phyloP scores from a whole-genome alignment of 2,113 vertebrate genomes.

The Rhagologus leucostigma region DNA sequence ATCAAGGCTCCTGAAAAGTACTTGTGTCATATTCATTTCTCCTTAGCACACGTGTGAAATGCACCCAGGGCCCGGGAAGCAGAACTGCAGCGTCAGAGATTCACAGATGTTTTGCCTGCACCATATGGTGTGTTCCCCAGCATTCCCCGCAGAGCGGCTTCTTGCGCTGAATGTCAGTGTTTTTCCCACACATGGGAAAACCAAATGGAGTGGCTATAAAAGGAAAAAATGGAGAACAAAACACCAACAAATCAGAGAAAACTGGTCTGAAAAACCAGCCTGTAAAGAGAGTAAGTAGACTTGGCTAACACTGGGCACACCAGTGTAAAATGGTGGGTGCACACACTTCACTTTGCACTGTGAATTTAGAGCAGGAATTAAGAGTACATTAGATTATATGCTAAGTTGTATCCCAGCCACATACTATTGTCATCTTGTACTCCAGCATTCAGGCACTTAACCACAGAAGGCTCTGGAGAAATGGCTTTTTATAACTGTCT shows the following conservation, averaged over 20 bases:
- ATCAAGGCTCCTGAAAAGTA: not conserved
- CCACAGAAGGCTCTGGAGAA: not conserved
- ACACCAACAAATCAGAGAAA: not conserved
- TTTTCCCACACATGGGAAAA: conserved; percentile 33
- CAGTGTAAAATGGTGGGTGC: not conserved
- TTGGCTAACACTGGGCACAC: not conserved
- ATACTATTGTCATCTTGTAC: not conserved
- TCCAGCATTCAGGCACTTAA: not conserved
- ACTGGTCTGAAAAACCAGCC: not conserved
- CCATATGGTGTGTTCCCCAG: conserved; percentile 41
- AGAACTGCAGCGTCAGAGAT: conserved; percentile 46
- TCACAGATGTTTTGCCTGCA: conserved; percentile 20
- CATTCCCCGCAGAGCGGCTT: not conserved
- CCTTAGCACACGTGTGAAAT: not conserved
- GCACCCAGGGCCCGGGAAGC: not conserved
- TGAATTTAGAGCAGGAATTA: not conserved
- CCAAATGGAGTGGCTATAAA: conserved; percentile 31
- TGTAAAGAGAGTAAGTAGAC: not conserved
- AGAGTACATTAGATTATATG: not conserved
- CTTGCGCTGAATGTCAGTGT: not conserved
- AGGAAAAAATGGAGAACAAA: not conserved
- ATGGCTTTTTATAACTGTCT: not conserved
- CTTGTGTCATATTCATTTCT: not conserved
- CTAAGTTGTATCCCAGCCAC: not conserved
- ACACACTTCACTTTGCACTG: not conserved